These are phyloP conservation scores for Anguilla megastoma DNA, from an alignment of 2,797 vertebrate species.

Conservation along the genomic window DNA sequence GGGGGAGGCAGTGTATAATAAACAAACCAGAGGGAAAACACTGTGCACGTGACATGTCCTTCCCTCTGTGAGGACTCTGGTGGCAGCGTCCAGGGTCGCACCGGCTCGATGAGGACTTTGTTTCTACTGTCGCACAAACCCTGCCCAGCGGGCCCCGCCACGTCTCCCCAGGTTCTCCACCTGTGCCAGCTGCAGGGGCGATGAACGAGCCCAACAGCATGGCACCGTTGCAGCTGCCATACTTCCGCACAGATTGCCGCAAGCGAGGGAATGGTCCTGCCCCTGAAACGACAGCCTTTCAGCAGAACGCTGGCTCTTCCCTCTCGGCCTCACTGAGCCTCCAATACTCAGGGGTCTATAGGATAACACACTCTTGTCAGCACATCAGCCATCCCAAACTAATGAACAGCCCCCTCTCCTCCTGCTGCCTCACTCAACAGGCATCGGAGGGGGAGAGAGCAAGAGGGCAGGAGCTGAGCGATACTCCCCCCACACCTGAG, in stretches of 20 bases:
- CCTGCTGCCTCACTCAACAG: slow-evolving; percentile 16
- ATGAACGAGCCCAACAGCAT: background rate
- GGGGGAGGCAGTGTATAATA: background rate
- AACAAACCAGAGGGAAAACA: background rate
- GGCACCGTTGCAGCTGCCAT: background rate
- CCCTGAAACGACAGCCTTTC: background rate
- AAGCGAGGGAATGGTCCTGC: background rate
- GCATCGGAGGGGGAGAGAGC: background rate
- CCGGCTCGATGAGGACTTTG: background rate
- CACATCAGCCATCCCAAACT: background rate
- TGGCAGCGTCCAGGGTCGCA: background rate
- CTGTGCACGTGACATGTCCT: background rate
- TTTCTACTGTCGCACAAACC: background rate
- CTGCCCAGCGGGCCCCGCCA: background rate
- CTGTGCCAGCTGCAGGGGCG: background rate
- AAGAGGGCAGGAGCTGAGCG: background rate
- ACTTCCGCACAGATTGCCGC: background rate
- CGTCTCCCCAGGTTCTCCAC: background rate
- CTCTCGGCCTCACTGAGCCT: background rate
- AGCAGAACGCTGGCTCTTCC: too few species aligned
- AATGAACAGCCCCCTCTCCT: slow-evolving; percentile 3
- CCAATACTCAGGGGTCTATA: background rate
- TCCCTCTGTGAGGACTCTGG: background rate
- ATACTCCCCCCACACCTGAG: background rate
- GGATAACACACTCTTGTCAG: slow-evolving; percentile 12